These are phyloP conservation scores for Agrilus cyanescens DNA, from an alignment of 2,888 invertebrate species.

Conservation along the genomic window DNA sequence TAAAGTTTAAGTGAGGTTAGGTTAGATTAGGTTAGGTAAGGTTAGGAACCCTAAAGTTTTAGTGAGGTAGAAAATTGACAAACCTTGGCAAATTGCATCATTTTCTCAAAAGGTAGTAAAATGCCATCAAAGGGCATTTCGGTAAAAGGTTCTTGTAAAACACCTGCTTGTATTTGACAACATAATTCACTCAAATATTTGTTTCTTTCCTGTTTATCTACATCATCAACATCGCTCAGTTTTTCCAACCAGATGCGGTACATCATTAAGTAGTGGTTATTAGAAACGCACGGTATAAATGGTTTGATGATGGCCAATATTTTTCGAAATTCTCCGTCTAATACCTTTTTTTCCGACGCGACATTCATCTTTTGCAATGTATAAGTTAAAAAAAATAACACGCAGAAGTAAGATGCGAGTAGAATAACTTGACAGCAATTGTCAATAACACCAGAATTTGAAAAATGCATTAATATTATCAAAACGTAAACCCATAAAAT, in stretches of 20 bases:
- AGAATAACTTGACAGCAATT: no score
- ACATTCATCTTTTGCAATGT: no score
- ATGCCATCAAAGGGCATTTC: slow-evolving; percentile 13
- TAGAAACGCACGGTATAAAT: slow-evolving; percentile 20
- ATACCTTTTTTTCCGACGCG: slow-evolving; percentile 5
- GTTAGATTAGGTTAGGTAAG: no score
- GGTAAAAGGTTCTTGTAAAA: slow-evolving; percentile 18
- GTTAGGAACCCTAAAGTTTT: no score
- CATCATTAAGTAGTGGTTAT: slow-evolving; percentile 16
- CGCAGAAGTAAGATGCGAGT: no score
- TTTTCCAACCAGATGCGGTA: slow-evolving; percentile 20
- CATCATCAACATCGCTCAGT: slow-evolving; percentile 13
- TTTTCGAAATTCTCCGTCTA: slow-evolving; percentile 19
- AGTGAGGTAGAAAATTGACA: no score
- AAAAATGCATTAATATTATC: no score
- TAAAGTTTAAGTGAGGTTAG: no score
- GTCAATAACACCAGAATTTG: no score
- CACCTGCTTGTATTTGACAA: slow-evolving; percentile 18
- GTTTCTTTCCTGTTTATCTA: slow-evolving; percentile 17
- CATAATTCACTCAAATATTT: slow-evolving; percentile 16
- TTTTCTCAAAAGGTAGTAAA: slow-evolving; percentile 7
- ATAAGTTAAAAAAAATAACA: no score
- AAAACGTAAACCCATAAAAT: no score
- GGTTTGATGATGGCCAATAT: slow-evolving; percentile 19
- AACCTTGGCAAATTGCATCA: neutral